Base-by-base conservation (phyloP, 2,797 vertebrate genomes). In the Myotis vivesi region DNA sequence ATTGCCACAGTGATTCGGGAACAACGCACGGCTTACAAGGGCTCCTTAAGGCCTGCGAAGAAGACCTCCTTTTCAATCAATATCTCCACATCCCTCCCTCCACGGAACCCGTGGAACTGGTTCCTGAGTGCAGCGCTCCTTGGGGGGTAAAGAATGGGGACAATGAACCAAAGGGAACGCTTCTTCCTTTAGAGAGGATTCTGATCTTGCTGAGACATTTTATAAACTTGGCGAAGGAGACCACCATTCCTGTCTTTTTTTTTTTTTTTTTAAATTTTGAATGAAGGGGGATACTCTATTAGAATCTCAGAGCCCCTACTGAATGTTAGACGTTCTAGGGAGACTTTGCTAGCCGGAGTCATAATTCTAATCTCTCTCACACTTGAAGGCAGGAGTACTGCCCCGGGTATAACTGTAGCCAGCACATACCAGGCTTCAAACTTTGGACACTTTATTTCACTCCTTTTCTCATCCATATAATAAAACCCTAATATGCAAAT, bases 51-150 rank as follows among this genome's bases (percentile, higher is more conserved):
- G 97, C 41, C 90, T 94, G 97, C 49, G 94, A 97, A 91, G 76
- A 96, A 91, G 76, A 96, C 94, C 91, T 96, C 22, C 87, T 97
- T 95, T 81, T 94, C 95, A 75, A 38, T 93, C 1, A 8, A 28
- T 51, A 72, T 87, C 85, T 93, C 91, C 91, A 96, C 75, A 75
- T 62, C 57, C 88, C 12, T 94, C 94, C 97, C 96, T 95, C 93
- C 91, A 94, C 94, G 79, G 96, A 97, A 95, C 80, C 19, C 68
- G 55, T 96, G 98, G 97, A 93, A 96, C 96, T 88, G 96, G 95
- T 97, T 86, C 95, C 64, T 76, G 81, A 0, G 0, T 19, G 20
- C 51, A 77, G 22, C 36, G 15, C 46, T 53, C 46, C 76, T 53
- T 55, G 85, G 89, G 91, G 91, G 92, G 33, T 68, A 75, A 94